Evolutionary conservation across 2,888 invertebrate species (phyloP).

Genomic region (Drosophila crucigera): DNA sequence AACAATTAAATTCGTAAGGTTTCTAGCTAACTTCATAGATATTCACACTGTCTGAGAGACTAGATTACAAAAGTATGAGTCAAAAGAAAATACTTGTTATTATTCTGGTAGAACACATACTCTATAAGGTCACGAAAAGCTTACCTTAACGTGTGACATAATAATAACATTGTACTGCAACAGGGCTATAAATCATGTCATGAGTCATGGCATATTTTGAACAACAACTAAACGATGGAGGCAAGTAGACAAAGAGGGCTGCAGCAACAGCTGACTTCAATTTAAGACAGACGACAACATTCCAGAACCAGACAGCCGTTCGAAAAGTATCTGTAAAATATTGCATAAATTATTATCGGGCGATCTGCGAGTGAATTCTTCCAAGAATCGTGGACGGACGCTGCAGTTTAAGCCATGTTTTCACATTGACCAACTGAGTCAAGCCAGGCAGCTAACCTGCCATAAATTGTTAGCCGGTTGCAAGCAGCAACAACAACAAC

Average conservation of each 20-base stretch:
- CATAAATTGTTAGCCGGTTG: conserved; percentile 71
- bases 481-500: conserved; percentile 30
- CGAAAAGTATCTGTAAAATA: conserved; percentile 15
- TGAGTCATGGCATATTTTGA: conserved; percentile 24
- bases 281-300: conserved; percentile 55
- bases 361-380: conserved; percentile 63
- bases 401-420: conserved; percentile 21
- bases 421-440: conserved; percentile 56
- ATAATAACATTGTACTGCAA: not conserved
- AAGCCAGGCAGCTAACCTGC: conserved; percentile 55
- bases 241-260: conserved; percentile 29
- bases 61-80: no score
- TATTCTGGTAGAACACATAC: not conserved
- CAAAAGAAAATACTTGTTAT: not conserved
- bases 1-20: not conserved
- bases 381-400: conserved; percentile 61
- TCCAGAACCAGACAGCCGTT: conserved; percentile 28
- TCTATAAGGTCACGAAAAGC: not conserved
- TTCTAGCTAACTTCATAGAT: not conserved
- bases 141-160: not conserved
- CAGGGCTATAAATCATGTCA: not conserved
- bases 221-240: conserved; percentile 1
- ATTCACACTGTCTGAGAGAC: not conserved
- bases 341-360: conserved; percentile 63
- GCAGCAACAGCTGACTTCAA: conserved; percentile 28